These are phyloP conservation scores for Ceyx margarethae DNA, from an alignment of 2,113 vertebrate species.

Conservation along the genomic window DNA sequence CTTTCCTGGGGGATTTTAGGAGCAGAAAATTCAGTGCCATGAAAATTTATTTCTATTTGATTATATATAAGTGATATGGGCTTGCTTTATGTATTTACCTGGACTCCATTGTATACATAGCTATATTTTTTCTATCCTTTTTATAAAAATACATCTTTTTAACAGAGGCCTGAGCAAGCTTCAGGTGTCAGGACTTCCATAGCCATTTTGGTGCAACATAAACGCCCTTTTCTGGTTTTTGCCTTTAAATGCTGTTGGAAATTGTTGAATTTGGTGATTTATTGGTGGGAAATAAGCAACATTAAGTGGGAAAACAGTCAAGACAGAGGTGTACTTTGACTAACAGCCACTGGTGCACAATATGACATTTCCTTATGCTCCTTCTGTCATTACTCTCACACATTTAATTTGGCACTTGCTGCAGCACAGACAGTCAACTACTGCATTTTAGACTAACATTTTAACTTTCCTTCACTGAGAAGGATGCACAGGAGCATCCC, in stretches of 20 bases:
- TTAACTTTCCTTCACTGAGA: constrained; percentile 23
- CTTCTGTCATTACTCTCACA: constrained; percentile 40
- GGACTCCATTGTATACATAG: background rate
- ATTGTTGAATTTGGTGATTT: background rate
- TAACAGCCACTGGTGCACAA: background rate
- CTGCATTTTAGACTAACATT: constrained; percentile 5
- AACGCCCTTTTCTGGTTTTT: background rate
- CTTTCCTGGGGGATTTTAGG: background rate
- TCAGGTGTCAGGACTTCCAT: background rate
- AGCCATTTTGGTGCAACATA: background rate
- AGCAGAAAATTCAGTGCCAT: background rate
- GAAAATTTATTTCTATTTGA: background rate
- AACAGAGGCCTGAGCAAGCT: background rate
- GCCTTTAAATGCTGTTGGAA: background rate
- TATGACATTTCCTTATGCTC: constrained; percentile 31
- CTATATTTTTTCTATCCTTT: background rate
- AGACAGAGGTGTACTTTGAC: background rate
- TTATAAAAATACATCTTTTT: background rate
- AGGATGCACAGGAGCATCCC: constrained; percentile 25
- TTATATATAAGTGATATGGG: background rate
- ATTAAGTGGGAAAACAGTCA: background rate
- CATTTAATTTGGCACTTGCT: constrained; percentile 29
- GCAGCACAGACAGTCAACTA: background rate
- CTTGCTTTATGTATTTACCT: background rate
- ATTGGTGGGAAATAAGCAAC: background rate